These are phyloP conservation scores for Mobula birostris DNA, from an alignment of 2,113 vertebrate species.

Conservation along the genomic window DNA sequence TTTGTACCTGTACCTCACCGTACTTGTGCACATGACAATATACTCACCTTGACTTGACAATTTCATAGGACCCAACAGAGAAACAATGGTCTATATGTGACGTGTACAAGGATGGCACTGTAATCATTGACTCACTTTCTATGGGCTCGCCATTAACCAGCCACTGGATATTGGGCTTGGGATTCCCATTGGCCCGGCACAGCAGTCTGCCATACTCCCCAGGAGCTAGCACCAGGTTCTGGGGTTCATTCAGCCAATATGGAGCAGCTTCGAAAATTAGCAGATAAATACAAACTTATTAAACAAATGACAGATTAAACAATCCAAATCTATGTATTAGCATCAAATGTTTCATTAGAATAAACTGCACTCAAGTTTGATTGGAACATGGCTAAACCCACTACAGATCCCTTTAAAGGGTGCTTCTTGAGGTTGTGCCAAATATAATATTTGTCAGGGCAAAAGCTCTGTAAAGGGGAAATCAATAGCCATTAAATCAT, in stretches of 20 bases:
- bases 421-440: not conserved
- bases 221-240: slow-evolving; percentile 82
- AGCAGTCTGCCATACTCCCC: slow-evolving; percentile 80
- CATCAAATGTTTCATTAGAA: not conserved
- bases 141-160: slow-evolving; percentile 78
- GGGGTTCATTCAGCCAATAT: slow-evolving; percentile 86
- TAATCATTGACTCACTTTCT: slow-evolving; percentile 60
- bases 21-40: no score
- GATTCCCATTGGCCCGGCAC: slow-evolving; percentile 86
- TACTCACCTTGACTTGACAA: no score
- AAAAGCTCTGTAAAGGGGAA: not conserved
- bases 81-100: not conserved
- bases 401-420: not conserved
- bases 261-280: slow-evolving; percentile 70
- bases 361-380: not conserved
- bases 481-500: slow-evolving; percentile 41
- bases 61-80: not conserved
- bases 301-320: not conserved
- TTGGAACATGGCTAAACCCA: not conserved
- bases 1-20: no score
- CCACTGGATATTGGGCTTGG: slow-evolving; percentile 89
- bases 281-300: not conserved
- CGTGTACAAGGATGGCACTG: not conserved
- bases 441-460: not conserved
- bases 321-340: not conserved